Conservation (phyloP, 2,888 invertebrate species). For the Dolomedes plantarius region DNA sequence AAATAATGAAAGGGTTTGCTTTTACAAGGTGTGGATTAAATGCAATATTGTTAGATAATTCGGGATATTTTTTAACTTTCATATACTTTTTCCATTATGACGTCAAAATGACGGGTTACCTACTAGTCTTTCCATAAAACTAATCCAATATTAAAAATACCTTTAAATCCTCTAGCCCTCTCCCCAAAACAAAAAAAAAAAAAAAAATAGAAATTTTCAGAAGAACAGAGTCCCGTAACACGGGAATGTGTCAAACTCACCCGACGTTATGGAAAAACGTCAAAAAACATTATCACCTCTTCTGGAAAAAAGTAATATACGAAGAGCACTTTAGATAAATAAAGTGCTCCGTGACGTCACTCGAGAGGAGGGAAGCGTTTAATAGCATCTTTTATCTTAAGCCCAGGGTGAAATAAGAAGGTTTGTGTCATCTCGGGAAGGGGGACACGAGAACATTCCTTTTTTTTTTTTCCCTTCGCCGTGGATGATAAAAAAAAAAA, state of each 20-base stretch:
- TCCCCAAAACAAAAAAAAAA: no score
- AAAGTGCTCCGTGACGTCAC: constrained; percentile 55
- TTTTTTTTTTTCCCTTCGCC: neutral
- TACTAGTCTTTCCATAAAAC: no score
- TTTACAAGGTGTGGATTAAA: no score
- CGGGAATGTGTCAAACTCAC: neutral
- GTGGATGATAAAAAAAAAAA: neutral
- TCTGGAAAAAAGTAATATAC: constrained; percentile 56
- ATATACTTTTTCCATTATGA: no score
- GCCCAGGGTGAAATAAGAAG: constrained; percentile 28
- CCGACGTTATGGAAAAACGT: neutral
- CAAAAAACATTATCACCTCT: constrained; percentile 45
- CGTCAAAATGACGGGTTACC: no score
- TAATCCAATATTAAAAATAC: no score
- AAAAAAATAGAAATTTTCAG: no score
- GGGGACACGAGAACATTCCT: neutral
- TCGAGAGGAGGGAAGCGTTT: constrained; percentile 17
- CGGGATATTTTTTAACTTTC: no score
- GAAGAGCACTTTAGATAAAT: constrained; percentile 69
- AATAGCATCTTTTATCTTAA: constrained; percentile 66
- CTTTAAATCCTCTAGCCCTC: no score
- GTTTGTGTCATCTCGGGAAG: neutral
- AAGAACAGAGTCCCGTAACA: no score
- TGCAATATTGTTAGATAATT: no score
- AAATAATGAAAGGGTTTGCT: no score